phyloP scores from a whole-genome alignment of 2,113 vertebrate genomes.

The Saimiri boliviensis region DNA sequence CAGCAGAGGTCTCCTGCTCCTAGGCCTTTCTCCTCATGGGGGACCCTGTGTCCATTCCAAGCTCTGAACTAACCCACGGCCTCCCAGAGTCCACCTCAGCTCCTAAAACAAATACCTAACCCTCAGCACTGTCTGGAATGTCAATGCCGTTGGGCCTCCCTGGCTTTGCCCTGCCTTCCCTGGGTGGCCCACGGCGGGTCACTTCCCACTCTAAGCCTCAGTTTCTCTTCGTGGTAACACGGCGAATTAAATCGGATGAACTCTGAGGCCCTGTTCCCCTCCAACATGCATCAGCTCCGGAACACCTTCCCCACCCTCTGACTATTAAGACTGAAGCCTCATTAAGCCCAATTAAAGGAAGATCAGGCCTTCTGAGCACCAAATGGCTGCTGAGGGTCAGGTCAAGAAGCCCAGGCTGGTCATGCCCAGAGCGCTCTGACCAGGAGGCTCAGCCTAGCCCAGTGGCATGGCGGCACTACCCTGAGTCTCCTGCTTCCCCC shows the following conservation, averaged over 20 bases:
- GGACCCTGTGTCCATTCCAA: not conserved
- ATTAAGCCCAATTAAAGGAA: slow-evolving; percentile 37
- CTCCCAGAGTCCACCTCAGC: not conserved
- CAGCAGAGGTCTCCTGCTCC: not conserved
- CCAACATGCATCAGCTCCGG: not conserved
- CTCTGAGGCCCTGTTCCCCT: not conserved
- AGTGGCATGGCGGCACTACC: not conserved
- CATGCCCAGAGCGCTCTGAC: not conserved
- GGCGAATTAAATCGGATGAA: not conserved
- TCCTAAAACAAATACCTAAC: not conserved
- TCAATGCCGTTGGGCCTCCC: not conserved
- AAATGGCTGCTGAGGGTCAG: not conserved
- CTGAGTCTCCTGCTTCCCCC: not conserved
- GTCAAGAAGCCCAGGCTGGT: not conserved
- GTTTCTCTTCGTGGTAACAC: not conserved
- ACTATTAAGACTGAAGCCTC: slow-evolving; percentile 26
- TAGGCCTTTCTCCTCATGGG: not conserved
- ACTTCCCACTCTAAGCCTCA: not conserved
- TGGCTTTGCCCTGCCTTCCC: not conserved
- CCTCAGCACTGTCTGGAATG: not conserved
- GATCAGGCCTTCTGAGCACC: not conserved
- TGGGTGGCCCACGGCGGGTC: not conserved
- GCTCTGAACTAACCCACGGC: not conserved
- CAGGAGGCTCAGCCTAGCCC: not conserved
- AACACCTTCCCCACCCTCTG: not conserved